Evolutionary conservation across 2,113 vertebrate species (phyloP).

Genomic region (Dunckerocampus dactyliophorus): DNA sequence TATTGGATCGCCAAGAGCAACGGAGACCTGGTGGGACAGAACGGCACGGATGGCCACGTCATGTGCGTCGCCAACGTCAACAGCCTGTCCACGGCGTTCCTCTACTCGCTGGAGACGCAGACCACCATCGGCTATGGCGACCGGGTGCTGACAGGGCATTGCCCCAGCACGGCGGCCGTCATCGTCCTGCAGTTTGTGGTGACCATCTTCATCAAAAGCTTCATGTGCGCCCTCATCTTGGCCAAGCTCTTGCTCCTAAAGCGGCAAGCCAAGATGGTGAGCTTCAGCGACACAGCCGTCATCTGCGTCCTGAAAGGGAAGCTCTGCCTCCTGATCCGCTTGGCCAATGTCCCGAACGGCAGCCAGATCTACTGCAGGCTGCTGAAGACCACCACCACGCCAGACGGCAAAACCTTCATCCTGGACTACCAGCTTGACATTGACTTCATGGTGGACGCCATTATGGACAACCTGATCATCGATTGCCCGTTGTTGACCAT

Average conservation of each 20-base stretch:
- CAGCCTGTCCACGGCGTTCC: slow-evolving; percentile 86
- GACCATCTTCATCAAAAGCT: slow-evolving; percentile 92
- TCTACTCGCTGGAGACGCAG: slow-evolving; percentile 94
- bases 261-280: slow-evolving; percentile 86
- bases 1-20: slow-evolving; percentile 88
- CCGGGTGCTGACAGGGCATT: slow-evolving; percentile 87
- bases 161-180: slow-evolving; percentile 82
- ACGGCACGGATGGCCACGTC: slow-evolving; percentile 77
- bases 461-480: slow-evolving; percentile 92
- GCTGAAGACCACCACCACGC: slow-evolving; percentile 80
- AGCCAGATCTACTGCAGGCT: slow-evolving; percentile 93
- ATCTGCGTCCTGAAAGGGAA: slow-evolving; percentile 81
- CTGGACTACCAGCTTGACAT: slow-evolving; percentile 92
- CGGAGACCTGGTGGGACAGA: slow-evolving; percentile 77
- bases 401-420: slow-evolving; percentile 84
- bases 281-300: slow-evolving; percentile 85
- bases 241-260: slow-evolving; percentile 94
- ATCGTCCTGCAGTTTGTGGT: slow-evolving; percentile 86
- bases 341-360: slow-evolving; percentile 90
- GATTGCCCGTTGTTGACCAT: slow-evolving; percentile 89
- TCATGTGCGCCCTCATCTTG: slow-evolving; percentile 91
- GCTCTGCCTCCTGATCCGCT: slow-evolving; percentile 85
- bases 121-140: slow-evolving; percentile 96
- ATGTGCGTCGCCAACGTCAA: slow-evolving; percentile 88
- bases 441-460: slow-evolving; percentile 85